Evolutionary conservation across 2,113 vertebrate species (phyloP), one percentile per base, ranked within the genome.

Genomic region (Clarias magur): DNA sequence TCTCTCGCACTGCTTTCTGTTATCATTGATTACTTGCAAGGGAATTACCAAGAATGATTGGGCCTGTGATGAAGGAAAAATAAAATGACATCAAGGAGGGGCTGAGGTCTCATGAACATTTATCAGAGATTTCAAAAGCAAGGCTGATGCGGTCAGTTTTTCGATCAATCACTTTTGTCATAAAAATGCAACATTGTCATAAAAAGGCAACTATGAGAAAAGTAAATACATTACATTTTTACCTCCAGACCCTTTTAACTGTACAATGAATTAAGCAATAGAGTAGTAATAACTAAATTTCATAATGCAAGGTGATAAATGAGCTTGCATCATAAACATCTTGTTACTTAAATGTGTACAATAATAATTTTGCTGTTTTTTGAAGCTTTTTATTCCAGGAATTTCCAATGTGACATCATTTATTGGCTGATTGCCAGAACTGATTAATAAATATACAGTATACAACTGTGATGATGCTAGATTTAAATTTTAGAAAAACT

Each of bases 21-120:
- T 76, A 23, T 76, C 48, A 53, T 25, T 76, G 73, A 76, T 76
- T n/a, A 76, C 42, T 53, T 76, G 73, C 73, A 54, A 76, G 42
- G 13, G 23, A 23, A 76, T 76, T 48, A 75, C 23, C 53, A 23
- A 54, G 73, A 53, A 76, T n/a, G 23, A 54, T n/a, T 76, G n/a
- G 53, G 13, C 17, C 25, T 27, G n/a, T 27, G 25, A 79, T 79
- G n/a, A 79, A 56, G 25, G 25, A 56, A 79, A 56, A n/a, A 79
- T 54, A 57, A 30, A 56, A 17, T 53, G 23, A 34, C 7, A 1
- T 79, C 13, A 79, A 57, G 53, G 25, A 56, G 0, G 48, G 73
- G 48, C 13, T 75, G 38, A 53, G 42, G 70, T 56, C 25, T 53
- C n/a, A 54, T 56, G 53, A 79, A 27, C 53, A 56, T 56, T 78